Conservation (phyloP, 2,888 invertebrate genomes). For the Parasteatoda lunata region DNA sequence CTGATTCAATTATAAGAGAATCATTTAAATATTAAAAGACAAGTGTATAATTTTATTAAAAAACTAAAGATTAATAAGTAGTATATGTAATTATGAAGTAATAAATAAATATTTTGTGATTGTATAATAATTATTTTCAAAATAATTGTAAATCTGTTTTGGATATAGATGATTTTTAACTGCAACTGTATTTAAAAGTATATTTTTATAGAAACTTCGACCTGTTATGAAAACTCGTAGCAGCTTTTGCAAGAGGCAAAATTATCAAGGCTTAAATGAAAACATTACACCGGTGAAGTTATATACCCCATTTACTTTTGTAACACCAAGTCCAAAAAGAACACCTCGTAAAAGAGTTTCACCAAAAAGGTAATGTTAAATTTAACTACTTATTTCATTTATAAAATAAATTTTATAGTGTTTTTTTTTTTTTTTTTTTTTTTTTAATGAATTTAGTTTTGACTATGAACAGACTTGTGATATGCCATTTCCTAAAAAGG, state of each 20-base stretch:
- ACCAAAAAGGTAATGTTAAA: constrained; percentile 28
- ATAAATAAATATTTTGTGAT: too few relatives aligned
- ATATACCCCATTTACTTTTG: constrained; percentile 57
- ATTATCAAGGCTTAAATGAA: constrained; percentile 45
- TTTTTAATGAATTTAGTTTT: not conserved
- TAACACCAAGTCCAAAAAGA: constrained; percentile 55
- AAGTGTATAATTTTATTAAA: too few relatives aligned
- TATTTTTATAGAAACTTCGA: constrained; percentile 30
- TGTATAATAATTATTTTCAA: too few relatives aligned
- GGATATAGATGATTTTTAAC: too few relatives aligned
- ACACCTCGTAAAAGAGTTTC: constrained; percentile 29
- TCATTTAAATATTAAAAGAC: not conserved
- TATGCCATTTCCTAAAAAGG: not conserved
- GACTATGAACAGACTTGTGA: not conserved
- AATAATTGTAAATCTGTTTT: too few relatives aligned
- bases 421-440: not conserved
- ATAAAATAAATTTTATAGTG: not conserved
- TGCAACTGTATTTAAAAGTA: too few relatives aligned
- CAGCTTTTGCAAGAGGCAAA: constrained; percentile 24
- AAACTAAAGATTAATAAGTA: too few relatives aligned
- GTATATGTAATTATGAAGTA: too few relatives aligned
- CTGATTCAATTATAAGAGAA: too few relatives aligned
- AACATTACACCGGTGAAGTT: constrained; percentile 50
- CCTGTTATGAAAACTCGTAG: constrained; percentile 28
- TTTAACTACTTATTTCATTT: not conserved